Conservation (phyloP, 2,113 vertebrate genomes). For the Melanotaenia duboulayi region DNA sequence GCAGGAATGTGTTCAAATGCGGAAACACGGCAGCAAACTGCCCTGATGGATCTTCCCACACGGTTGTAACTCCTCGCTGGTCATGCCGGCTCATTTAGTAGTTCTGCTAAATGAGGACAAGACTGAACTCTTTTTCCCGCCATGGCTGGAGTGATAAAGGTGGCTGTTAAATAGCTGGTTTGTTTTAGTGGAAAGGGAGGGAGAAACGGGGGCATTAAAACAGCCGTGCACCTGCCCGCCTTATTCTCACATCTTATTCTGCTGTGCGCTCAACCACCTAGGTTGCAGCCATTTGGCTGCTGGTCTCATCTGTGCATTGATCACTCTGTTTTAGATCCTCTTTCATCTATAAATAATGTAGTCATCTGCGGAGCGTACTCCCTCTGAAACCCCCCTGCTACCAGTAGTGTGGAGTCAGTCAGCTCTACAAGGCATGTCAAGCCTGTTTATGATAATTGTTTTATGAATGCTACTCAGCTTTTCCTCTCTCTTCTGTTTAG, state of each 20-base stretch:
- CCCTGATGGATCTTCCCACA: constrained; percentile 49
- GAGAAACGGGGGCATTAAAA: constrained; percentile 38
- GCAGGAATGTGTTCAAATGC: constrained; percentile 51
- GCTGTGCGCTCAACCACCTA: constrained; percentile 30
- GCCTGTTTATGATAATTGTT: constrained; percentile 71
- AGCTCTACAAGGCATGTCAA: constrained; percentile 55
- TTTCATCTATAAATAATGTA: constrained; percentile 81
- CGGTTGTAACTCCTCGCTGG: constrained; percentile 38
- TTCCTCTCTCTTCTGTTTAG: constrained; percentile 3
- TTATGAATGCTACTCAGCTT: constrained; percentile 46
- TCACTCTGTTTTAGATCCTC: constrained; percentile 69
- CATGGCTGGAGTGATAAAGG: constrained; percentile 28
- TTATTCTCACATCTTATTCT: constrained; percentile 40
- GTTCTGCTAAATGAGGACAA: constrained; percentile 52
- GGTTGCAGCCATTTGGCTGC: constrained; percentile 51
- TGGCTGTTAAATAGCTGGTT: constrained; percentile 49
- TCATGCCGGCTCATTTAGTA: constrained; percentile 48
- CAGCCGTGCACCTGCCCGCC: constrained; percentile 55
- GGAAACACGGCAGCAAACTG: constrained; percentile 42
- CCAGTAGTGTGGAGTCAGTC: constrained; percentile 47
- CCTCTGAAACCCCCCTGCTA: constrained; percentile 36
- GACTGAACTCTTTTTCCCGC: not conserved
- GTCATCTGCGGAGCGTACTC: constrained; percentile 60
- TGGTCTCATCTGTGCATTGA: constrained; percentile 71
- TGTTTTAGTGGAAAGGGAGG: constrained; percentile 39